phyloP scores from a whole-genome alignment of 2,113 vertebrate genomes.

The Hymenochirus boettgeri region DNA sequence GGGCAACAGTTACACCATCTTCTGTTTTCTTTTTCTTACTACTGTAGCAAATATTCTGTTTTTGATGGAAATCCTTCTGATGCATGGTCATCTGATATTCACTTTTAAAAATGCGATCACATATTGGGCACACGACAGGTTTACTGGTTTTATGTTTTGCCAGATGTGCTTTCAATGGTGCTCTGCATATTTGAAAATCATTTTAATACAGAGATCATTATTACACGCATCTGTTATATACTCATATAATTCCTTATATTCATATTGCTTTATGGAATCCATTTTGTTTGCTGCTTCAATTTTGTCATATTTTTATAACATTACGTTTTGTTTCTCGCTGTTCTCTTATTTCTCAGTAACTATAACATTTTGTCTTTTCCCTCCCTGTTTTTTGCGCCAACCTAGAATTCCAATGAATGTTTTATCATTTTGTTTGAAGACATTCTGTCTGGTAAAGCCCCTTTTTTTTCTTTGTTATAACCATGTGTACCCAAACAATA shows the following conservation, averaged over 20 bases:
- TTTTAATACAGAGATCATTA: no score
- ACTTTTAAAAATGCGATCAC: constrained; percentile 24
- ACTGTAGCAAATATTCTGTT: constrained; percentile 23
- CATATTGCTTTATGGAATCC: no score
- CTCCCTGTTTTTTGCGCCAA: no score
- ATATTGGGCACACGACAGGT: constrained; percentile 15
- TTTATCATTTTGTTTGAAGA: no score
- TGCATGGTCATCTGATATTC: constrained; percentile 23
- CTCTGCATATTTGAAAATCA: neutral
- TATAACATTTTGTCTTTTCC: neutral
- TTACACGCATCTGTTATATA: no score
- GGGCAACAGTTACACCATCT: neutral
- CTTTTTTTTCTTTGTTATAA: no score
- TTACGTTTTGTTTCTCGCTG: neutral
- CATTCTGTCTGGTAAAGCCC: no score
- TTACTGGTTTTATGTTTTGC: constrained; percentile 20
- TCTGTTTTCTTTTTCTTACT: constrained; percentile 30
- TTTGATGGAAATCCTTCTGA: constrained; percentile 28
- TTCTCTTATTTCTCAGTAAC: neutral
- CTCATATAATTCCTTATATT: no score
- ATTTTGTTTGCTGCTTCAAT: neutral
- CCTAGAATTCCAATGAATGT: no score
- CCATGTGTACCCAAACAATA: no score
- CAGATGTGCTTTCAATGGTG: constrained; percentile 35
- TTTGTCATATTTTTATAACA: neutral